A percentile compares a stretch with the other conserved stretches of the same genome.
These are phyloP conservation scores for Orchesella flavescens DNA, from an alignment of 2,888 invertebrate species.

Conservation along the genomic window DNA sequence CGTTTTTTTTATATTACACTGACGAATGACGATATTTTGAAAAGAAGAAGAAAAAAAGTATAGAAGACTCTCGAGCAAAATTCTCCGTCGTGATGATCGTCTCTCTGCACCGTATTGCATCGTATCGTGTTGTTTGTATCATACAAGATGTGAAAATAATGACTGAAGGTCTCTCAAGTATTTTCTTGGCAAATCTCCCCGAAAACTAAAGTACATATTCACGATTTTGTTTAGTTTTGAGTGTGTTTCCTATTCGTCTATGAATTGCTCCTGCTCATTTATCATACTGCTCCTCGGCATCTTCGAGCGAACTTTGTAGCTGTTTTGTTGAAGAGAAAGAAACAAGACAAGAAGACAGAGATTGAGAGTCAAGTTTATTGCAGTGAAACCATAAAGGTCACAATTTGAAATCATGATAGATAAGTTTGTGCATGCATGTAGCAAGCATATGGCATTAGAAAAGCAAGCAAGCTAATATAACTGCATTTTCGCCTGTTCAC, in stretches of 20 bases:
- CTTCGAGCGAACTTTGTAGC: slow-evolving; percentile 66
- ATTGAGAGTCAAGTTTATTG: too few relatives aligned
- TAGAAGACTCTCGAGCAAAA: too few relatives aligned
- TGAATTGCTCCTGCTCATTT: slow-evolving; percentile 24
- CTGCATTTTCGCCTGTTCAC: not conserved
- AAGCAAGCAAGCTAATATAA: too few relatives aligned
- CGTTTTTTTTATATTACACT: too few relatives aligned
- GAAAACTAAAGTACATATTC: not conserved
- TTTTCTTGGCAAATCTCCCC: slow-evolving; percentile 8
- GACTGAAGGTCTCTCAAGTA: slow-evolving; percentile 14
- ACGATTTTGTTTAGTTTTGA: not conserved
- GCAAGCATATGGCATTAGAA: slow-evolving; percentile 9
- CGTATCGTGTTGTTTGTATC: too few relatives aligned
- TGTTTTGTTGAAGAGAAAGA: slow-evolving; percentile 29
- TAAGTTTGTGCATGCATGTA: not conserved
- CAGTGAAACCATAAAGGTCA: slow-evolving; percentile 7
- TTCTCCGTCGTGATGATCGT: too few relatives aligned
- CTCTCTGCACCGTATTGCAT: too few relatives aligned
- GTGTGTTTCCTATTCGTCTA: slow-evolving; percentile 27
- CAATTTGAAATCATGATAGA: not conserved
- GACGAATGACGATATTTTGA: too few relatives aligned
- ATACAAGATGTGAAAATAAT: too few relatives aligned
- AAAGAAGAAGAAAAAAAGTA: too few relatives aligned
- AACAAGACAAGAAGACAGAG: not conserved
- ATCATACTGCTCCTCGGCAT: slow-evolving; percentile 53